Percentiles rank a stretch among this genome's conserved stretches.
These are phyloP conservation scores for Rhadina sibilatrix DNA, from an alignment of 2,113 vertebrate genomes.

Conservation along the genomic window DNA sequence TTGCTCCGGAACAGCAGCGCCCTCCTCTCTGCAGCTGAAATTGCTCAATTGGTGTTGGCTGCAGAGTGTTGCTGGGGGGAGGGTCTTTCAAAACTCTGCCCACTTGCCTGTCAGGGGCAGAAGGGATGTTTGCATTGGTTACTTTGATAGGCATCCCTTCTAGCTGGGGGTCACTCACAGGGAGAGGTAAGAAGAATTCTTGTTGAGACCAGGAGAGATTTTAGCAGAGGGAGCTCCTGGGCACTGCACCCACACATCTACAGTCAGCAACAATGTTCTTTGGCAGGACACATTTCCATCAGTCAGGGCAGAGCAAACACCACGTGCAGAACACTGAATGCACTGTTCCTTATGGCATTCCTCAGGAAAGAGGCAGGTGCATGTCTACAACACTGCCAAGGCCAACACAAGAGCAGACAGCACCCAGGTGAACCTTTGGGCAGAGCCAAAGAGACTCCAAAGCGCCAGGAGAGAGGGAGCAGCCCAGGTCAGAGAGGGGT, in stretches of 20 bases:
- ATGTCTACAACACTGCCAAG: background rate
- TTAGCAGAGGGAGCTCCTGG: background rate
- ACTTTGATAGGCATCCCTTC: background rate
- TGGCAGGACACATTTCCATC: background rate
- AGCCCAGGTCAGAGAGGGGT: background rate
- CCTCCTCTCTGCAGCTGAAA: slow-evolving; percentile 74
- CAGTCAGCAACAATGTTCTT: background rate
- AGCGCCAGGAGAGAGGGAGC: background rate
- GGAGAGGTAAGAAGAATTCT: background rate
- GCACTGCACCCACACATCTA: background rate
- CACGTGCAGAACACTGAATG: background rate
- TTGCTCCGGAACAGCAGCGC: slow-evolving; percentile 68
- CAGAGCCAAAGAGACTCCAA: background rate
- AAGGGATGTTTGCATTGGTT: slow-evolving; percentile 8
- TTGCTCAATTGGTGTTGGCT: slow-evolving; percentile 64
- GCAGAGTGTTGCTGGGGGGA: slow-evolving; percentile 58
- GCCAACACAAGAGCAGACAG: background rate
- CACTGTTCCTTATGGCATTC: background rate
- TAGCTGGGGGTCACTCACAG: background rate
- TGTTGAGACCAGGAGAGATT: background rate
- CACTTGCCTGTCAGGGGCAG: slow-evolving; percentile 63
- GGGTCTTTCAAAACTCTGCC: slow-evolving; percentile 72
- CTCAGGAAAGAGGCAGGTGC: background rate
- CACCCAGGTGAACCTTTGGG: background rate
- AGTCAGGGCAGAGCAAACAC: background rate